Conservation (phyloP, 2,888 invertebrate genomes). For the Archips xylosteana region DNA sequence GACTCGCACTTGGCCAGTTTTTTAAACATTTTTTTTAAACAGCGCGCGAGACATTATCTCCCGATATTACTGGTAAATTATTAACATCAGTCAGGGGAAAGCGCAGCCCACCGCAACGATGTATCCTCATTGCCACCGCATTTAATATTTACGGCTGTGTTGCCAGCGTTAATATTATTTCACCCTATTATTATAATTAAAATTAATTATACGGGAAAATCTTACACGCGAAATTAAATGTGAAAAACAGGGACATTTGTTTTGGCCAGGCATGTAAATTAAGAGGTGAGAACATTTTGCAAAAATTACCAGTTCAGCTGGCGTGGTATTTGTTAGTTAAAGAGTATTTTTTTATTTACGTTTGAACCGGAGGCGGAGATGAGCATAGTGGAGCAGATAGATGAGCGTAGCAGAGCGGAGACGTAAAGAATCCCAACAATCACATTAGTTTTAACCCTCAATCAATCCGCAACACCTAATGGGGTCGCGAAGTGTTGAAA, state of each 20-base stretch:
- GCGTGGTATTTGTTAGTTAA: too few relatives aligned
- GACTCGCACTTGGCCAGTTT: too few relatives aligned
- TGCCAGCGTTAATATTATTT: conserved; percentile 32
- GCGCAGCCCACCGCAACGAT: conserved; percentile 20
- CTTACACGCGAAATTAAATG: not conserved
- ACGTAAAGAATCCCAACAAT: too few relatives aligned
- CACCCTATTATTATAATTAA: conserved; percentile 36
- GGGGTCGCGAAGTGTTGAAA: too few relatives aligned
- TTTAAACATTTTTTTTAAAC: not conserved
- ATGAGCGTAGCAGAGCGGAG: too few relatives aligned
- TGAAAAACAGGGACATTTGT: conserved; percentile 3
- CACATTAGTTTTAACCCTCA: too few relatives aligned
- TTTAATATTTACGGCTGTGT: conserved; percentile 49
- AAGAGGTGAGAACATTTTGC: not conserved
- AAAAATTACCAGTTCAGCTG: too few relatives aligned
- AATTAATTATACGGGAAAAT: conserved; percentile 34
- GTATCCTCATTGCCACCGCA: conserved; percentile 48
- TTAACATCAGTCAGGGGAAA: conserved; percentile 27
- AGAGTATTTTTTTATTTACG: too few relatives aligned
- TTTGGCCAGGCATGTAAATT: not conserved
- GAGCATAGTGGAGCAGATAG: too few relatives aligned
- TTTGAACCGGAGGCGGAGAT: too few relatives aligned
- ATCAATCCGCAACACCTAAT: too few relatives aligned
- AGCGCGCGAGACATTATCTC: not conserved
- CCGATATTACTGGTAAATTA: conserved; percentile 25